phyloP scores from a whole-genome alignment of 2,113 vertebrate species.

The Nothocercus julius region DNA sequence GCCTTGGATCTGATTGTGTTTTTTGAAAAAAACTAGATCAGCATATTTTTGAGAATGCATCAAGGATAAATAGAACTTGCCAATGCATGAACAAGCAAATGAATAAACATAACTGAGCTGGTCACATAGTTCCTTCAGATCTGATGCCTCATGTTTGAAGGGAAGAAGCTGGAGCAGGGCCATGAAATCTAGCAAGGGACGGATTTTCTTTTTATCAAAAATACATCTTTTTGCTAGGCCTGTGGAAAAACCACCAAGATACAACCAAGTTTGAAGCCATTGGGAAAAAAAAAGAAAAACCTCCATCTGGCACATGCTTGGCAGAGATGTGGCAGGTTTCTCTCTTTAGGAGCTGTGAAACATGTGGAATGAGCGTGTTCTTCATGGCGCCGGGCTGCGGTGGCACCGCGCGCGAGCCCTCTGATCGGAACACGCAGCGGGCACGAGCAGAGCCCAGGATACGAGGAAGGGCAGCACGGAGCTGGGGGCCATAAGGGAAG shows the following conservation, averaged over 20 bases:
- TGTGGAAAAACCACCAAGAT: background rate
- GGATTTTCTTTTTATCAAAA: background rate
- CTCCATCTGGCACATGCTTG: background rate
- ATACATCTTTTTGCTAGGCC: background rate
- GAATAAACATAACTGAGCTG: background rate
- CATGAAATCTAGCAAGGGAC: background rate
- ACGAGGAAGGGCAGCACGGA: background rate
- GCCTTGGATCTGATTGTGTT: background rate
- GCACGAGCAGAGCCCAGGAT: accelerated
- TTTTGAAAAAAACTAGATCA: background rate
- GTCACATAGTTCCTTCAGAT: background rate
- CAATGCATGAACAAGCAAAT: constrained; percentile 24
- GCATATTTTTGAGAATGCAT: background rate
- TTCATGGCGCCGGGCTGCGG: accelerated
- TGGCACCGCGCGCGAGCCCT: background rate
- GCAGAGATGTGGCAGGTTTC: background rate
- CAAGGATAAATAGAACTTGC: constrained; percentile 7
- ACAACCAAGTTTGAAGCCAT: background rate
- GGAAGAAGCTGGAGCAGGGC: background rate
- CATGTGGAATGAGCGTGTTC: background rate
- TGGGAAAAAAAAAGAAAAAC: background rate
- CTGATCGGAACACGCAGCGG: background rate
- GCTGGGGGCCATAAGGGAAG: background rate
- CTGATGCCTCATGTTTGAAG: background rate
- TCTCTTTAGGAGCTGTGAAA: background rate